Evolutionary conservation across 2,888 invertebrate species (phyloP), one percentile per base, ranked within the genome.

Genomic region (Drosophila anceps): DNA sequence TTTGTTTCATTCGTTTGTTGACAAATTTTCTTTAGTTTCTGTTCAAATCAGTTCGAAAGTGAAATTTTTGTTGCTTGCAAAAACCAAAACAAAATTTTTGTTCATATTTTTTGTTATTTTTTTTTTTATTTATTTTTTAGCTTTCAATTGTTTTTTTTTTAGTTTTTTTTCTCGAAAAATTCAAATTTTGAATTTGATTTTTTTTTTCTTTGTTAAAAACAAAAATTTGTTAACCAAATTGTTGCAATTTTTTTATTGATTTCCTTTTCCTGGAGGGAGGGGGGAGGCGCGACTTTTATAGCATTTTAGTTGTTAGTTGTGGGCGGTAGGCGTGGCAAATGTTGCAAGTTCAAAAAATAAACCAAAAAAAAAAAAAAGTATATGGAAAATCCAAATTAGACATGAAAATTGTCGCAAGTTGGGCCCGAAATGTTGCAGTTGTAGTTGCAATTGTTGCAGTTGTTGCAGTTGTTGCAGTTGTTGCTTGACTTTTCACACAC

Each of bases 401-500:
- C 76, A 72, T 77, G 55, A 62, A 77, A 76, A 67, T 67, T 76
- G 58, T 71, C 59, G 76, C 80, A 76, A 79, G 55, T 62, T 50
- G 50, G 29, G 60, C 61, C 37, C 71, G 71, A 69, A 69, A 61
- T 72, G 63, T 53, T 64, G 48, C 35, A 72, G 1, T 29, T 57
- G 43, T 39, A 57, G 62, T 41, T 46, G 51, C 15, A 31, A 20
- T 24, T 54, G 59, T 41, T 46, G 58, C 20, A 44, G 1, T 8
- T 51, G 44, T 62, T 71, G 54, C 35, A 73, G n/a, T 8, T 51
- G 44, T 62, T 71, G 54, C 35, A 73, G 20, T 50, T 68, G 35
- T 46, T 63, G 48, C 46, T 76, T 61, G 64, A 62, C 66, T 76
- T 65, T 86, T 83, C 79, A 89, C 82, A 82, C 88, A 89, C 82